phyloP scores from a whole-genome alignment of 2,113 vertebrate genomes.

The Passerina amoena region DNA sequence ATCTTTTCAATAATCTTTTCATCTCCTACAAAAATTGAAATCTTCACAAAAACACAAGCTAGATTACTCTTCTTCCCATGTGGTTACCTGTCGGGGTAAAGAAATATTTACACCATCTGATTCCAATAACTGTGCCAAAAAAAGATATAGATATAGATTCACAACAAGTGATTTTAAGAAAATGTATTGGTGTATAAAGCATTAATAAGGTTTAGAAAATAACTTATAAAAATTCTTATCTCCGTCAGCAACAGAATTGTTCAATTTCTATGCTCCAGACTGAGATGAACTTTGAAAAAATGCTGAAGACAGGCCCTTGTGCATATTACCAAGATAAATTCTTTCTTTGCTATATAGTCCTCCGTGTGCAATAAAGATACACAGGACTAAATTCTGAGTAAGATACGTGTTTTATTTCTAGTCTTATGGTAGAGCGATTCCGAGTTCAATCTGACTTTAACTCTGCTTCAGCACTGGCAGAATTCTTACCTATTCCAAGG shows the following conservation, averaged over 20 bases:
- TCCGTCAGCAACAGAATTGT: neutral
- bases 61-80: neutral
- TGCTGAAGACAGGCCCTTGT: neutral
- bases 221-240: accelerated
- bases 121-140: neutral
- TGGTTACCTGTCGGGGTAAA: neutral
- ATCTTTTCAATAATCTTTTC: neutral
- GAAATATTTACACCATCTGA: neutral
- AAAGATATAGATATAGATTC: neutral
- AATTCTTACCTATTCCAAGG: neutral
- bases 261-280: neutral
- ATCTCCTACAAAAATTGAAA: neutral
- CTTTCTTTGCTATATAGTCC: neutral
- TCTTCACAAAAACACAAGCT: neutral
- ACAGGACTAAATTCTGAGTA: neutral
- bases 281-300: neutral
- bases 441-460: neutral
- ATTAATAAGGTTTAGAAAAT: neutral
- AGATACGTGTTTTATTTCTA: neutral
- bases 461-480: neutral
- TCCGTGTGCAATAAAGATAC: neutral
- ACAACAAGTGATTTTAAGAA: neutral
- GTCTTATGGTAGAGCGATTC: neutral
- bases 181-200: neutral
- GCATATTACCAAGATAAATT: neutral